These are phyloP conservation scores for Papilio gigon DNA, from an alignment of 2,888 invertebrate genomes.

Conservation along the genomic window DNA sequence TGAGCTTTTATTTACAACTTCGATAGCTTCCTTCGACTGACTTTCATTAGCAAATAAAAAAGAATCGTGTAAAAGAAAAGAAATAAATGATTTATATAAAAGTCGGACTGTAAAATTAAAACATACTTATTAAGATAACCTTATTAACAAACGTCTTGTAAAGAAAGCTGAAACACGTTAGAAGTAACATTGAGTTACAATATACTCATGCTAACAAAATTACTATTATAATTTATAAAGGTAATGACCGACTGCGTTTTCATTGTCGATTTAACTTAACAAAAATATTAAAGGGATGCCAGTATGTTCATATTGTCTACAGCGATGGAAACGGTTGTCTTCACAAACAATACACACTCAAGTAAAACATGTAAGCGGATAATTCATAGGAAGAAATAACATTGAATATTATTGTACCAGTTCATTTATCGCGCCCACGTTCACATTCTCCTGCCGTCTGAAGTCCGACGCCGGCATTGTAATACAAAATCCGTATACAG, in stretches of 20 bases:
- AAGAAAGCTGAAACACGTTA: too few species aligned
- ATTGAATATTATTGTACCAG: constrained; percentile 23
- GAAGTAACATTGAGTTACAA: too few species aligned
- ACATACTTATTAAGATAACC: too few species aligned
- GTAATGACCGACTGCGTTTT: too few species aligned
- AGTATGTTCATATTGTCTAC: too few species aligned
- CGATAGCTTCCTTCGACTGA: constrained; percentile 19
- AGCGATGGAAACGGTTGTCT: neutral
- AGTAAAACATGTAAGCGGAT: constrained; percentile 11
- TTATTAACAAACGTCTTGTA: too few species aligned
- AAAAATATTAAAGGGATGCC: too few species aligned
- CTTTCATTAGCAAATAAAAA: constrained; percentile 14
- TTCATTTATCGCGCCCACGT: constrained; percentile 25
- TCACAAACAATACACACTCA: neutral
- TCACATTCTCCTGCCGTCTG: constrained; percentile 16
- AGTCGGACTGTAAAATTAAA: neutral
- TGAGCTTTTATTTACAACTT: constrained; percentile 19
- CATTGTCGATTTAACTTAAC: too few species aligned
- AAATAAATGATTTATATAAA: neutral
- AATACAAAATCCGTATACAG: constrained; percentile 16
- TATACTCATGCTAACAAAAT: too few species aligned
- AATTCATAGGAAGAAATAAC: constrained; percentile 12
- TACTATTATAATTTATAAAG: too few species aligned
- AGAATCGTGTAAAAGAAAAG: neutral
- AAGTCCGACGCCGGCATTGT: constrained; percentile 10